Percentiles rank a stretch among this genome's conserved stretches.
These are phyloP conservation scores for Asobara japonica DNA, from an alignment of 1,140 invertebrate species.

Conservation along the genomic window DNA sequence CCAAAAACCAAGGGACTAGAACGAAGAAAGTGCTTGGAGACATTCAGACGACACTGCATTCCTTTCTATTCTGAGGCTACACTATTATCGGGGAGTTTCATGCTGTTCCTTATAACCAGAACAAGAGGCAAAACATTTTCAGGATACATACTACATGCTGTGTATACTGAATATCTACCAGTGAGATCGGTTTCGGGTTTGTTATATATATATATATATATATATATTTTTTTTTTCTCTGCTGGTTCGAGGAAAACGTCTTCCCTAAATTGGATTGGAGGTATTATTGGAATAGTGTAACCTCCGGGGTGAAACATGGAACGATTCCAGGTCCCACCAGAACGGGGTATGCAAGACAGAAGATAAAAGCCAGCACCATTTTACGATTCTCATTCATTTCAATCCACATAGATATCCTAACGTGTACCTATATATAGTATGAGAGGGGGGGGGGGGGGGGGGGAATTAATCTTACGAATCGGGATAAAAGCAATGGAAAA, in stretches of 20 bases:
- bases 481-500: not conserved
- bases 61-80: not conserved
- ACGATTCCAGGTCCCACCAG: not conserved
- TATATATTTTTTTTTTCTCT: not conserved
- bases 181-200: conserved; percentile 14
- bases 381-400: conserved; percentile 12
- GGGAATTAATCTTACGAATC: not conserved
- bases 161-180: not conserved
- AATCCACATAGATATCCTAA: not conserved
- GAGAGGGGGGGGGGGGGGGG: too few relatives aligned
- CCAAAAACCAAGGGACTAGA: not conserved
- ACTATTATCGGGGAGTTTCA: not conserved
- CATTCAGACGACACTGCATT: not conserved
- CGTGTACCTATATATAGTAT: not conserved
- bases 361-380: conserved; percentile 11
- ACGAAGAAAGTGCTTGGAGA: not conserved
- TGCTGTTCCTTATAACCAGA: conserved; percentile 5
- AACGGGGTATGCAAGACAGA: not conserved
- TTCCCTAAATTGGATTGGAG: conserved; percentile 21
- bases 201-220: too few relatives aligned
- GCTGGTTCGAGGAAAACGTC: conserved; percentile 7
- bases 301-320: conserved; percentile 14
- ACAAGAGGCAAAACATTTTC: not conserved
- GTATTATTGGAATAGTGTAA: conserved; percentile 21
- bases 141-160: not conserved